Conservation (phyloP, 2,888 invertebrate genomes). For the Lydus trimaculatus region DNA sequence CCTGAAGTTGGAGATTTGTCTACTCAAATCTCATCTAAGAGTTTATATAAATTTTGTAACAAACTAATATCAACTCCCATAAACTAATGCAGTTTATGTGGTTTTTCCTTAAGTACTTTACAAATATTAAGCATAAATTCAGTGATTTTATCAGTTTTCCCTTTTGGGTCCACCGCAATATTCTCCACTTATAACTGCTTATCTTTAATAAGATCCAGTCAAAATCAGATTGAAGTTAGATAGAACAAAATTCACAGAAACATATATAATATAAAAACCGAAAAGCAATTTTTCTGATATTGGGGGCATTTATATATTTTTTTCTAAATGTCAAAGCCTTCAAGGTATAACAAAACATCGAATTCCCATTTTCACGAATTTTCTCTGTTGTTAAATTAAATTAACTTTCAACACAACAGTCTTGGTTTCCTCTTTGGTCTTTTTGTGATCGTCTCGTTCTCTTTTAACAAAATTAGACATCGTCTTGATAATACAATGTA, state of each 20-base stretch:
- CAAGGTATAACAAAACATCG: neutral
- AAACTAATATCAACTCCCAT: neutral
- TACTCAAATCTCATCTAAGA: neutral
- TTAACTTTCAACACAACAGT: slow-evolving; percentile 7
- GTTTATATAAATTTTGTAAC: neutral
- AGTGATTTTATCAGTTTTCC: neutral
- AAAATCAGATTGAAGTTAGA: neutral
- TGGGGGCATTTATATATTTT: neutral
- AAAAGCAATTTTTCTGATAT: neutral
- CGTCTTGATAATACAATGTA: slow-evolving; percentile 9
- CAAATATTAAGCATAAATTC: slow-evolving; percentile 3
- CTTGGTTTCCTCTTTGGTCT: neutral
- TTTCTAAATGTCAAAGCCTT: neutral
- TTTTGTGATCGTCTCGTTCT: neutral
- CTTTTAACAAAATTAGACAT: slow-evolving; percentile 5
- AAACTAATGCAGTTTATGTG: neutral
- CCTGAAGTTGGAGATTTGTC: neutral
- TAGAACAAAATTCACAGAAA: neutral
- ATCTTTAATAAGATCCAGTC: neutral
- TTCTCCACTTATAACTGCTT: neutral
- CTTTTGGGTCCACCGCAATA: neutral
- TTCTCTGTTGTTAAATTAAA: neutral
- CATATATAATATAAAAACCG: neutral
- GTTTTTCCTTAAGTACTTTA: neutral
- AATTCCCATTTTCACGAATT: neutral